Conservation (phyloP, 2,888 invertebrate genomes). For the Megastigmus dorsalis region DNA sequence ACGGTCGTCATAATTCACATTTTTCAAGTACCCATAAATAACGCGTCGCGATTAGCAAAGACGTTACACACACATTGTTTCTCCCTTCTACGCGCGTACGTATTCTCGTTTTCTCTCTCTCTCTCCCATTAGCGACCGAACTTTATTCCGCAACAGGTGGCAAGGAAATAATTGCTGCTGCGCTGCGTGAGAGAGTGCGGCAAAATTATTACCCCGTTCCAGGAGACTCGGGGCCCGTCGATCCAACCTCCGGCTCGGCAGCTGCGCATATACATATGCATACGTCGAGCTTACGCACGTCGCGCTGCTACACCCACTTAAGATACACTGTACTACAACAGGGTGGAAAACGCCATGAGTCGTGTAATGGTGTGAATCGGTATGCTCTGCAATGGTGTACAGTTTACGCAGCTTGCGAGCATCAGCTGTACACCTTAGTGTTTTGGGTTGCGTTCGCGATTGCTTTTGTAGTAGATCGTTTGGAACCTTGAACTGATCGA, state of each 20-base stretch:
- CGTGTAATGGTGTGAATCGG: too few species aligned
- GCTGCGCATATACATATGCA: not conserved
- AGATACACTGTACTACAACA: too few species aligned
- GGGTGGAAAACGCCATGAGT: too few species aligned
- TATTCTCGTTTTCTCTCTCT: not conserved
- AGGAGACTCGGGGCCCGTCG: not conserved
- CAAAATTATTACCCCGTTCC: slow-evolving; percentile 32
- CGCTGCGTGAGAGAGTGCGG: slow-evolving; percentile 11
- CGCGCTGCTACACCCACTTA: too few species aligned
- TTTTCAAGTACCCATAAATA: not conserved
- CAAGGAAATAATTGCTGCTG: slow-evolving; percentile 43
- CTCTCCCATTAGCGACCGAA: slow-evolving; percentile 28
- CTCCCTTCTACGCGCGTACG: too few species aligned
- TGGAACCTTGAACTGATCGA: too few species aligned
- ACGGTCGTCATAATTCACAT: not conserved
- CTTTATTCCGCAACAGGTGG: slow-evolving; percentile 48
- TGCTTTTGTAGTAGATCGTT: too few species aligned
- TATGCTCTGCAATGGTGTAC: too few species aligned
- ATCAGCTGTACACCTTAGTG: too few species aligned
- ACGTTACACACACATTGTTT: slow-evolving; percentile 2
- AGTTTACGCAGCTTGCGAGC: too few species aligned
- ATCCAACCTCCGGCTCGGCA: not conserved
- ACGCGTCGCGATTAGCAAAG: not conserved
- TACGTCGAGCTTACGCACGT: too few species aligned
- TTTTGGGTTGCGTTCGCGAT: too few species aligned